These are phyloP conservation scores for Anguilla obscura DNA, from an alignment of 2,797 vertebrate genomes.

Conservation along the genomic window DNA sequence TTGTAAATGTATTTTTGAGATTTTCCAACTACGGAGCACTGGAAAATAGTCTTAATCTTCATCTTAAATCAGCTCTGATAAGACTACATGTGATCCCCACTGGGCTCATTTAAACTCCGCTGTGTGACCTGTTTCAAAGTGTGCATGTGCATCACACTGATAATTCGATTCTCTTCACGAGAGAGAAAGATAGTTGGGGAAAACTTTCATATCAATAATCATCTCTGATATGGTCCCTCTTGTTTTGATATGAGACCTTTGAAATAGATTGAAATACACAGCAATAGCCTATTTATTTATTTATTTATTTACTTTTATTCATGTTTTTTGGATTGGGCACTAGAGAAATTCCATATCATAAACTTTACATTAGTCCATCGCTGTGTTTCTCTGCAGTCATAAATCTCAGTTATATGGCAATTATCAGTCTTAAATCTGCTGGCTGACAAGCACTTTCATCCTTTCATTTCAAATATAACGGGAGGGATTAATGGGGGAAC, in stretches of 20 bases:
- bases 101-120: not conserved
- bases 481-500: not conserved
- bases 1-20: not conserved
- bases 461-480: constrained; percentile 1
- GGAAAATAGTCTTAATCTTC: not conserved
- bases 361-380: not conserved
- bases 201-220: not conserved
- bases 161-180: not conserved
- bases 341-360: not conserved
- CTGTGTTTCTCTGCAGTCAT: not conserved
- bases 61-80: not conserved
- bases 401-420: constrained; percentile 14
- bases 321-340: not conserved
- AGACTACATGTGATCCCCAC: not conserved
- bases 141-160: not conserved
- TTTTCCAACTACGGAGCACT: not conserved
- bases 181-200: not conserved
- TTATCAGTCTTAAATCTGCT: constrained; percentile 17
- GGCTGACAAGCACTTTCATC: not conserved
- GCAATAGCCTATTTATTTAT: not conserved
- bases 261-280: not conserved
- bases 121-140: not conserved
- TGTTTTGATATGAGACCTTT: not conserved
- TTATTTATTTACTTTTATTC: not conserved
- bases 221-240: not conserved